Percentiles rank a stretch among this genome's conserved stretches.
Conservation (phyloP, 2,113 vertebrate genomes). For the Rissa tridactyla region DNA sequence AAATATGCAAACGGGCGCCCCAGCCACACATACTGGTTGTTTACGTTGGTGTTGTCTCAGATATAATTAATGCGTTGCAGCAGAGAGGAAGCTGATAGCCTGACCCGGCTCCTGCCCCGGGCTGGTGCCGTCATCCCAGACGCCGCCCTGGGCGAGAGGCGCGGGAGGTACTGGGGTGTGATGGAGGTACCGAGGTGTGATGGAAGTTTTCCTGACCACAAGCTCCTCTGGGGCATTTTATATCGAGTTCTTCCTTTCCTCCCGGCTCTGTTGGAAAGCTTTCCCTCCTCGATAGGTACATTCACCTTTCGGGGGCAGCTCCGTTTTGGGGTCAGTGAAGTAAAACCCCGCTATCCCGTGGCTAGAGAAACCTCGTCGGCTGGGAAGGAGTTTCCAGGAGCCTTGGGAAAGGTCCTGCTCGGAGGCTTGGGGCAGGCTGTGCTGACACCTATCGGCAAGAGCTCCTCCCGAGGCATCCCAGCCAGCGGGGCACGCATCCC, state of each 20-base stretch:
- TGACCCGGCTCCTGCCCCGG: neutral
- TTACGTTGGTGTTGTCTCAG: neutral
- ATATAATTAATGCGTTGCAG: neutral
- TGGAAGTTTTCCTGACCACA: neutral
- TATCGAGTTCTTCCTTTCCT: rapidly evolving
- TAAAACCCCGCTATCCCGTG: rapidly evolving
- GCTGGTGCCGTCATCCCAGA: neutral
- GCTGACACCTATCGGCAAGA: constrained; percentile 60
- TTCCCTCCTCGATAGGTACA: neutral
- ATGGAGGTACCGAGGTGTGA: neutral
- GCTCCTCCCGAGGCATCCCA: neutral
- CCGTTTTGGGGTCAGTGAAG: rapidly evolving
- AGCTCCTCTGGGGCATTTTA: neutral
- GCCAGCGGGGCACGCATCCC: neutral
- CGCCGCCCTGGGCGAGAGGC: neutral
- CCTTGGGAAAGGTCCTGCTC: neutral
- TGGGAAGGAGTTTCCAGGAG: neutral
- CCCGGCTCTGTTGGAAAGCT: neutral
- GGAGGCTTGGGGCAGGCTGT: neutral
- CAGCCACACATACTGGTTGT: neutral
- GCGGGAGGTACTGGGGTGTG: neutral
- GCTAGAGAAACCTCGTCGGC: neutral
- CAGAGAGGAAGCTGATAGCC: neutral
- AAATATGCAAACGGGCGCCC: neutral
- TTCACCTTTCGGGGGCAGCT: neutral